phyloP scores from a whole-genome alignment of 2,797 vertebrate genomes.

The Tauraco hartlaubi region DNA sequence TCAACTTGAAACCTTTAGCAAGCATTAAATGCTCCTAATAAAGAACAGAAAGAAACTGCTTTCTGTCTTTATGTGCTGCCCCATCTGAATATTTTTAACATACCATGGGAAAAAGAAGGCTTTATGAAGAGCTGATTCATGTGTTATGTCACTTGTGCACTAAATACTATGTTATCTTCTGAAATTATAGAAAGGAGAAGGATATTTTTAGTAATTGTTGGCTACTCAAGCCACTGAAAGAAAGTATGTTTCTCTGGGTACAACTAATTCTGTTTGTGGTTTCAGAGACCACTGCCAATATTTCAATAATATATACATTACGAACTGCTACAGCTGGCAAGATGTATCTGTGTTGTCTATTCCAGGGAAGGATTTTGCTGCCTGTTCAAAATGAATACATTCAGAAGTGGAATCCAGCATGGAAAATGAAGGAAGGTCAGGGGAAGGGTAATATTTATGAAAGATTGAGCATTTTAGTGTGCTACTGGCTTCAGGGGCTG shows the following conservation, averaged over 20 bases:
- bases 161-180: conserved; percentile 38
- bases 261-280: conserved; percentile 60
- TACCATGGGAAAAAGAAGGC: conserved; percentile 39
- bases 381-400: conserved; percentile 72
- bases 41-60: conserved; percentile 49
- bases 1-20: not conserved
- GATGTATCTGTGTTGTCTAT: conserved; percentile 40
- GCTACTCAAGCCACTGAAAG: conserved; percentile 56
- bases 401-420: conserved; percentile 72
- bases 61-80: conserved; percentile 30
- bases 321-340: conserved; percentile 76
- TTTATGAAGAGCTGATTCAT: conserved; percentile 62
- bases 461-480: conserved; percentile 60
- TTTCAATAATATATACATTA: conserved; percentile 65
- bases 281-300: conserved; percentile 59
- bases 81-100: conserved; percentile 46
- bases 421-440: conserved; percentile 77
- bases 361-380: conserved; percentile 70
- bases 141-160: conserved; percentile 36
- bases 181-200: conserved; percentile 54
- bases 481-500: conserved; percentile 61
- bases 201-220: conserved; percentile 72
- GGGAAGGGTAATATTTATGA: conserved; percentile 71
- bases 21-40: not conserved
- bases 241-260: conserved; percentile 70